Percentiles rank a stretch among this genome's conserved stretches.
These are phyloP conservation scores for Coremacera marginata DNA, from an alignment of 2,888 invertebrate species.

Conservation along the genomic window DNA sequence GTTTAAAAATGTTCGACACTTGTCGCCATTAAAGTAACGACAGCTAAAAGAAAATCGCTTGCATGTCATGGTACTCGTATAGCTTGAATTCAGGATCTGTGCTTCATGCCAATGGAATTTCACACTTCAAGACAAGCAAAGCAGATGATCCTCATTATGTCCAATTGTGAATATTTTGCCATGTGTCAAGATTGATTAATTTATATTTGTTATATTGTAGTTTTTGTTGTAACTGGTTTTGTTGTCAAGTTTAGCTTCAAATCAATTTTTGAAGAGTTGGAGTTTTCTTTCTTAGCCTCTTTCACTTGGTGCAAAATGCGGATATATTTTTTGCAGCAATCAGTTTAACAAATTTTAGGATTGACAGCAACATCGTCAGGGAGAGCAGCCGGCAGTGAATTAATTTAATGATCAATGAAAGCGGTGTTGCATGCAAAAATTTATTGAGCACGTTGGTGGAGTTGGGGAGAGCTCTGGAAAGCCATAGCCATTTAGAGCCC, in stretches of 20 bases:
- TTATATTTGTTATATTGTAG: neutral
- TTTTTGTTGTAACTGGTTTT: neutral
- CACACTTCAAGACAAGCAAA: neutral
- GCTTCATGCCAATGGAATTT: constrained; percentile 17
- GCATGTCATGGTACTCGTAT: neutral
- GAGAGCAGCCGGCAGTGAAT: constrained; percentile 22
- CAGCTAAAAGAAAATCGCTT: constrained; percentile 46
- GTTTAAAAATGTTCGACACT: constrained; percentile 51
- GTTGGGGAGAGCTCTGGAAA: neutral
- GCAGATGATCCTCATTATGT: constrained; percentile 36
- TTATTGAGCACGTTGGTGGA: neutral
- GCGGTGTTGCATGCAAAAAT: neutral
- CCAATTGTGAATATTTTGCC: constrained; percentile 35
- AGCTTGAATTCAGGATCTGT: constrained; percentile 10
- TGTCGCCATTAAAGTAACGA: constrained; percentile 59
- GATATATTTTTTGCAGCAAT: constrained; percentile 18
- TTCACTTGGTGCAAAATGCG: constrained; percentile 21
- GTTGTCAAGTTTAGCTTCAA: neutral
- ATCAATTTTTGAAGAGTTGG: constrained; percentile 5
- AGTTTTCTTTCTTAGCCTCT: constrained; percentile 16
- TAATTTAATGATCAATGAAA: constrained; percentile 31
- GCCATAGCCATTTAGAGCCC: neutral
- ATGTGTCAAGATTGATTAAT: constrained; percentile 24
- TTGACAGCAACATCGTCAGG: constrained; percentile 24
- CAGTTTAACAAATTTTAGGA: constrained; percentile 29